Evolutionary conservation across 2,888 invertebrate genomes (phyloP), one percentile per base, ranked within the genome.

Genomic region (Malacosoma neustria): DNA sequence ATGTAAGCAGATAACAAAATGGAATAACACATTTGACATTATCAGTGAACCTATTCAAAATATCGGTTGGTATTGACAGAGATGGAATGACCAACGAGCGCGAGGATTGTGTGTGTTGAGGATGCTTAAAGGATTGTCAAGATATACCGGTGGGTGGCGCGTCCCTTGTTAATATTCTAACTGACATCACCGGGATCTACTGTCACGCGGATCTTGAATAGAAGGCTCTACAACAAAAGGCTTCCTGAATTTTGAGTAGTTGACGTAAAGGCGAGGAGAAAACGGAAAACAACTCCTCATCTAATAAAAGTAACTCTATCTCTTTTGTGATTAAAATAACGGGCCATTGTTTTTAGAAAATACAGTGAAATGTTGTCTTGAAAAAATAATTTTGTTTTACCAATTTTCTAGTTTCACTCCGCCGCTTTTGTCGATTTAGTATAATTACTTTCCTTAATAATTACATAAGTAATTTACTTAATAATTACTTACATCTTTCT

Each of bases 151-250:
- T 52, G 58, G 55, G 53, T 60, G 60, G 51, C 56, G 57, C 57
- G 67, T 59, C 71, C 70, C 75, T 75, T 67, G 72, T 75, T 74
- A 72, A 72, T 76, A 75, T 74, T 75, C 74, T 57, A 59, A 61
- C 61, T 72, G 73, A 68, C 70, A 63, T 63, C 70, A 65, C 68
- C 43, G 57, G 63, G 58, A 70, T 61, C 62, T 55, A 61, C 63
- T 71, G 69, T 71, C 71, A 73, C 59, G 63, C 56, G 69, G 71
- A 74, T 72, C 67, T 68, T 70, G 73, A 75, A 72, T 67, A 73
- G 70, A 67, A 62, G 60, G 61, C 59, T 56, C 55, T 50, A 62
- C 58, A 71, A 74, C 75, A 74, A 74, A 69, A 66, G 70, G 60
- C 66, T 63, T 66, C 60, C 71, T 72, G 74, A 74, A 74, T 74